Evolutionary conservation across 2,888 invertebrate species (phyloP).

Genomic region (Drosophila siamana): DNA sequence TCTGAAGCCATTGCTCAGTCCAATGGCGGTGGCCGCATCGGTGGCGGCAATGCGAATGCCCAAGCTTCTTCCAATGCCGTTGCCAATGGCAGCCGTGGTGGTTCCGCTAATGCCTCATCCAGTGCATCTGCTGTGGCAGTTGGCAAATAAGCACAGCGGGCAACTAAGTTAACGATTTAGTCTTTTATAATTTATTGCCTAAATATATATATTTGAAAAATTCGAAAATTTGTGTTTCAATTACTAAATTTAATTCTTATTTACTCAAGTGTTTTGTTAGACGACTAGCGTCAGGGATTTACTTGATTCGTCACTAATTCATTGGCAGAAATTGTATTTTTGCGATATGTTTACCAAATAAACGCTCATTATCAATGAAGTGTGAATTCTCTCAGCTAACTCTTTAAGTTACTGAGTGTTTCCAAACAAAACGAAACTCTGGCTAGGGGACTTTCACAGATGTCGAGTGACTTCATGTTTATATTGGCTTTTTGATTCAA

Average conservation of each 20-base stretch:
- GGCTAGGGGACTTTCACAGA: background rate
- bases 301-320: background rate
- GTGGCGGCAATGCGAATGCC: constrained; percentile 10
- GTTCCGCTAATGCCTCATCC: background rate
- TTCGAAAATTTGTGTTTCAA: background rate
- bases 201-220: constrained; percentile 15
- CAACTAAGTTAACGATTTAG: constrained; percentile 19
- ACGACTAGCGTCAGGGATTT: background rate
- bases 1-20: constrained; percentile 6
- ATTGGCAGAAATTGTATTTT: background rate
- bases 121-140: constrained; percentile 7
- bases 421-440: background rate
- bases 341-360: background rate
- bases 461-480: constrained; percentile 6
- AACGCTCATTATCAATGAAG: constrained; percentile 33
- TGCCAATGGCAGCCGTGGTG: background rate
- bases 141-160: constrained; percentile 5
- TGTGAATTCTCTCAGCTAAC: constrained; percentile 29
- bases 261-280: background rate
- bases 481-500: background rate
- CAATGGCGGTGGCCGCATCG: background rate
- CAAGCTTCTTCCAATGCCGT: constrained; percentile 2
- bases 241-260: background rate
- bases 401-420: background rate
- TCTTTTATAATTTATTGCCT: constrained; percentile 35